Evolutionary conservation across 2,888 invertebrate genomes (phyloP), one percentile per base, ranked within the genome.

Genomic region (Drosophila imparisetae): DNA sequence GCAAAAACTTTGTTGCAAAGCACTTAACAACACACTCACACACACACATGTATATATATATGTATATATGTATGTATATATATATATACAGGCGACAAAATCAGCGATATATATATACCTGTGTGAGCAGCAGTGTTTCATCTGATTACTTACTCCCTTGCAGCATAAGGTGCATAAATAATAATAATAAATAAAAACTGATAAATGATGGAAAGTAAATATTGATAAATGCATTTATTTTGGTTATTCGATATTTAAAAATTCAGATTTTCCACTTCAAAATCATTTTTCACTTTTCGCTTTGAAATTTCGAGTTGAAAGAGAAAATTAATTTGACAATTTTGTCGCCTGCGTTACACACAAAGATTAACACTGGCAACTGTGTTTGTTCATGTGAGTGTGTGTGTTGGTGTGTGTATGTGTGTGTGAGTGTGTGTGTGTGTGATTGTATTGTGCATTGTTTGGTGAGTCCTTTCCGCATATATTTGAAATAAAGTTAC

Each of bases 401-500:
- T 52, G 49, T 53, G 42, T 60, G 70, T 52, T 27, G 11, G 62
- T 69, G 66, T 57, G 66, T 34, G 60, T 65, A 48, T 55, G 57
- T 58, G 54, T 38, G 58, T 45, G 69, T 66, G 58, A 63, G 53
- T 55, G 60, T 58, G 54, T 38, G 58, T 40, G 67, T 66, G 61
- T 62, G 74, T 67, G 78, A 60, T 65, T 42, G 66, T 71, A 66
- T 70, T 82, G 77, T 86, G 79, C 85, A 83, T 83, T 86, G 85
- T 86, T 84, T 86, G 83, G 84, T 84, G 84, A 83, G 85, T 85
- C 83, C 84, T 86, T 86, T 83, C 84, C 85, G 86, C 86, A 84
- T 85, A 83, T 85, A 85, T 85, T 85, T 86, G 83, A 84, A 89
- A 87, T 81, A 87, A 88, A 88, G 81, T 89, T 90, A 83, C 83